These are phyloP conservation scores for Drosophila sucinea DNA, from an alignment of 1,140 invertebrate genomes.

Conservation along the genomic window DNA sequence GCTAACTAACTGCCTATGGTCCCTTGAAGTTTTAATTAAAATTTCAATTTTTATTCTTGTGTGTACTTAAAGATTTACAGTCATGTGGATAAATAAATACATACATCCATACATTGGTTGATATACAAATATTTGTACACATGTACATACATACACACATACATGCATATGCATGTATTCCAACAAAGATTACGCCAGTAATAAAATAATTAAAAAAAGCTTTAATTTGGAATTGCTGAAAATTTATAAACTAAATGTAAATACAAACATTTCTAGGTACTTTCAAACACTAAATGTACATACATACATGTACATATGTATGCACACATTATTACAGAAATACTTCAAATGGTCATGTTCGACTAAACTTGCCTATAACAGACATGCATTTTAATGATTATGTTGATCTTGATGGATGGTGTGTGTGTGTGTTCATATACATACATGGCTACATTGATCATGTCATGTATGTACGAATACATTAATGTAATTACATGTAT, in stretches of 20 bases:
- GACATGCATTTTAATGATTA: constrained; percentile 9
- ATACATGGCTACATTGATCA: neutral
- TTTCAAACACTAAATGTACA: neutral
- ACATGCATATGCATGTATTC: neutral
- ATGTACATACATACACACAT: neutral
- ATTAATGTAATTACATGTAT: constrained; percentile 7
- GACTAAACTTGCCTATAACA: constrained; percentile 11
- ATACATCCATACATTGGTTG: neutral
- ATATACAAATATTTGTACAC: too few species aligned
- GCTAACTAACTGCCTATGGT: neutral
- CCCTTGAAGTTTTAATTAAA: constrained; percentile 13
- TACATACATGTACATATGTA: neutral
- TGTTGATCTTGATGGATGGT: constrained; percentile 5
- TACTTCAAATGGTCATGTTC: constrained; percentile 11
- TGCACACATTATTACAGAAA: neutral
- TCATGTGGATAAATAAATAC: constrained; percentile 3
- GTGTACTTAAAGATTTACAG: constrained; percentile 5
- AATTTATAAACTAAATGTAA: neutral
- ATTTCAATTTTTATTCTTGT: constrained; percentile 3
- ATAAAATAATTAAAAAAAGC: constrained; percentile 2
- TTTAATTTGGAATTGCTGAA: neutral
- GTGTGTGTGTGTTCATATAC: neutral
- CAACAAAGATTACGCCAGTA: constrained; percentile 5
- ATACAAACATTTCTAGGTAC: too few species aligned
- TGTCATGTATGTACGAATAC: neutral